Percentiles rank a stretch among this genome's conserved stretches.
These are phyloP conservation scores for Dysmachus trigonus DNA, from an alignment of 2,888 invertebrate species.

Conservation along the genomic window DNA sequence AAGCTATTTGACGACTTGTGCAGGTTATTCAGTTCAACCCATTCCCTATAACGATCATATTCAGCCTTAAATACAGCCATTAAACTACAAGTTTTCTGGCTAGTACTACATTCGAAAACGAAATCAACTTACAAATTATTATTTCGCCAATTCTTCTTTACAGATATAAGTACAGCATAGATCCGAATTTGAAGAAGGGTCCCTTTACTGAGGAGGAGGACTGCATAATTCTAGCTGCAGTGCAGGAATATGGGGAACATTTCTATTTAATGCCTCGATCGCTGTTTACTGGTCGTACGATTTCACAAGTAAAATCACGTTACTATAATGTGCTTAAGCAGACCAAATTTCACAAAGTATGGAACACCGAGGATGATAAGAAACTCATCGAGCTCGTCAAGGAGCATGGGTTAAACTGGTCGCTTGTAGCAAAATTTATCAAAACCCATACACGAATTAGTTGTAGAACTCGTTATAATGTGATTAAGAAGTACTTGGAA, in stretches of 20 bases:
- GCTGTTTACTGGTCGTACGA: constrained; percentile 71
- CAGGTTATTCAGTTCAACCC: too few relatives aligned
- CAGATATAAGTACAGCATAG: constrained; percentile 65
- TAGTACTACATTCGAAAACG: not conserved
- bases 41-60: too few relatives aligned
- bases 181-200: constrained; percentile 68
- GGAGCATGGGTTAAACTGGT: constrained; percentile 66
- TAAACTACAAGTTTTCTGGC: too few relatives aligned
- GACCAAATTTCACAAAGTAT: constrained; percentile 65
- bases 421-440: constrained; percentile 67
- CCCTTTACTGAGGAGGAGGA: constrained; percentile 76
- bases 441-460: constrained; percentile 69
- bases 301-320: constrained; percentile 70
- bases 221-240: constrained; percentile 70
- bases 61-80: too few relatives aligned
- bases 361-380: constrained; percentile 72
- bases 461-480: constrained; percentile 70
- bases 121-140: too few relatives aligned
- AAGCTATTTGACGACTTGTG: too few relatives aligned
- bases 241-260: constrained; percentile 70
- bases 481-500: constrained; percentile 67
- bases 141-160: not conserved
- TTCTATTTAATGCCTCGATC: constrained; percentile 68
- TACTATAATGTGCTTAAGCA: constrained; percentile 67
- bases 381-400: constrained; percentile 68